Base-by-base conservation (phyloP, 2,797 vertebrate species). In the Darevskia nairensis region DNA sequence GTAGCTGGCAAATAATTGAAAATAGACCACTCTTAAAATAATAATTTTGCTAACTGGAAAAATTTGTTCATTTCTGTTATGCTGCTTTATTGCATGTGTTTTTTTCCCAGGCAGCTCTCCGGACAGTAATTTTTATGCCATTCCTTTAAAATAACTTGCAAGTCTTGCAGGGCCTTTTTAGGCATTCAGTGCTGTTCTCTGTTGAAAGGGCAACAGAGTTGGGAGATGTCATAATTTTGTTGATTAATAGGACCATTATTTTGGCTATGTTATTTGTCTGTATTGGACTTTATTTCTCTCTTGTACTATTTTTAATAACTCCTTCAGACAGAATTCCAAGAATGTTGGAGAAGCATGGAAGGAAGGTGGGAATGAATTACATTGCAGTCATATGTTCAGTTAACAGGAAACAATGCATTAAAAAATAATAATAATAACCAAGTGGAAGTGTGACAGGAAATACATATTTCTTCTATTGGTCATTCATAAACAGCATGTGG, bases 1-100 rank as follows among this genome's bases (percentile, higher is more conserved):
- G 61, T 87, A 91, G 72, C 92, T 91, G 74, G 41, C 89, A 84
- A 82, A 68, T 68, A 92, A 79, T 89, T 94, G 91, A 91, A 92
- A 92, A 85, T 41, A 15, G 71, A 71, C 80, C 61, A 81, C 61
- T 81, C 71, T 88, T 88, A 90, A 90, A 90, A 87, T 90, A 87
- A 90, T 90, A 68, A 87, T 90, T 90, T 85, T 80, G 29, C 69
- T 87, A 90, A 80, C 78, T 87, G 79, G 86, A 75, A 87, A 68
- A 84, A 68, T 85, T 55, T 84, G 68, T 85, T 78, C 81, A 77
- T 87, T 87, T 87, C 77, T 80, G 41, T 77, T 81, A 29, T 89
- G 71, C 59, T 90, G 72, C 44, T 44, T 85, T 85, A 81, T 88
- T 76, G 66, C 35, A 44, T 82, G 23, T 71, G 25, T 66, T 82